Evolutionary conservation across 2,113 vertebrate species (phyloP).

Genomic region (Tupaia tana): DNA sequence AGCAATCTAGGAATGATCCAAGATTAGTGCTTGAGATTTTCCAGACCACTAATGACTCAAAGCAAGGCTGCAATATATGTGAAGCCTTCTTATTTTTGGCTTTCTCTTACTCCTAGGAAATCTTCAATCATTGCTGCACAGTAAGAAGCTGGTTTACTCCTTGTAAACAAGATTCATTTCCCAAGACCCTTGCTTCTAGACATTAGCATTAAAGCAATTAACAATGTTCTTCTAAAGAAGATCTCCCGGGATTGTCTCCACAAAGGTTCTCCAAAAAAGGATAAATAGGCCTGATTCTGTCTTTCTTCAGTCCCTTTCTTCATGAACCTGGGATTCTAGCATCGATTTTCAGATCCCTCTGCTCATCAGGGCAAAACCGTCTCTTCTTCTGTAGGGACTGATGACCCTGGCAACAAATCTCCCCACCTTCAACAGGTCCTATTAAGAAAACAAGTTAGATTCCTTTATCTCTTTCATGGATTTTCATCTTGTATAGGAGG

Average conservation of each 20-base stretch:
- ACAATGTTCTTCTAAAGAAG: not conserved
- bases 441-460: not conserved
- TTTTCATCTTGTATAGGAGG: not conserved
- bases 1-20: not conserved
- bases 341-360: not conserved
- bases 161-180: not conserved
- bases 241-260: not conserved
- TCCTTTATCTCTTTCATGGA: not conserved
- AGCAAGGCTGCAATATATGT: not conserved
- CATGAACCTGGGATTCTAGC: not conserved
- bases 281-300: not conserved
- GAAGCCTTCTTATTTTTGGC: not conserved
- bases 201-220: not conserved
- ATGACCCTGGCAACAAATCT: not conserved
- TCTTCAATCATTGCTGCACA: not conserved
- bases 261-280: not conserved
- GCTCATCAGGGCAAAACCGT: not conserved
- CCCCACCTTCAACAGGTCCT: not conserved
- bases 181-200: not conserved
- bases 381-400: not conserved
- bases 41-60: not conserved
- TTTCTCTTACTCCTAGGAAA: not conserved
- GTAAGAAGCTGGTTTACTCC: not conserved
- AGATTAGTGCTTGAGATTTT: not conserved
- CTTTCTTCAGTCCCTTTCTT: not conserved